Percentiles rank a stretch among this genome's conserved stretches.
Conservation (phyloP, 2,113 vertebrate species). For the Cettia cetti region DNA sequence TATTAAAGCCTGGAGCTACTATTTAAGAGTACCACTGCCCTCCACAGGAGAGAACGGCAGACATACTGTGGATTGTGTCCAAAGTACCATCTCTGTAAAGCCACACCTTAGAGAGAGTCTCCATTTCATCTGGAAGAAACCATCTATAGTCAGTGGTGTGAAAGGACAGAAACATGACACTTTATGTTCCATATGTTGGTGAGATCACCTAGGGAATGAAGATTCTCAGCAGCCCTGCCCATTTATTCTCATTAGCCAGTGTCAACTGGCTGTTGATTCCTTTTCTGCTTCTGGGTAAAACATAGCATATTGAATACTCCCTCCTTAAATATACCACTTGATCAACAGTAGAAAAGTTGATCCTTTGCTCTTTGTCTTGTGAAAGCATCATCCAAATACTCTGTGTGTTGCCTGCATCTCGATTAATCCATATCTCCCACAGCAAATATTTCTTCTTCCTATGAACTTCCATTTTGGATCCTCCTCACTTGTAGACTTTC, state of each 20-base stretch:
- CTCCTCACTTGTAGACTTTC: neutral
- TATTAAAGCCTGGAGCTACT: neutral
- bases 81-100: neutral
- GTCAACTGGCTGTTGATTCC: neutral
- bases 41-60: conserved; percentile 34
- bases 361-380: neutral
- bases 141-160: neutral
- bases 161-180: neutral
- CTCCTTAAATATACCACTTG: neutral
- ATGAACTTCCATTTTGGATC: neutral
- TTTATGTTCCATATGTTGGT: neutral
- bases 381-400: neutral
- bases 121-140: neutral
- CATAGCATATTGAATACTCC: neutral
- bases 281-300: neutral
- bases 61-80: neutral
- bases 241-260: neutral
- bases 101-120: neutral
- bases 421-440: neutral
- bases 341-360: neutral
- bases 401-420: neutral
- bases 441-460: neutral
- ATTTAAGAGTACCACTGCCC: conserved; percentile 44
- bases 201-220: neutral
- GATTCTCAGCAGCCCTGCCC: neutral